These are phyloP conservation scores for Strix aluco DNA, from an alignment of 2,113 vertebrate genomes.

Conservation along the genomic window DNA sequence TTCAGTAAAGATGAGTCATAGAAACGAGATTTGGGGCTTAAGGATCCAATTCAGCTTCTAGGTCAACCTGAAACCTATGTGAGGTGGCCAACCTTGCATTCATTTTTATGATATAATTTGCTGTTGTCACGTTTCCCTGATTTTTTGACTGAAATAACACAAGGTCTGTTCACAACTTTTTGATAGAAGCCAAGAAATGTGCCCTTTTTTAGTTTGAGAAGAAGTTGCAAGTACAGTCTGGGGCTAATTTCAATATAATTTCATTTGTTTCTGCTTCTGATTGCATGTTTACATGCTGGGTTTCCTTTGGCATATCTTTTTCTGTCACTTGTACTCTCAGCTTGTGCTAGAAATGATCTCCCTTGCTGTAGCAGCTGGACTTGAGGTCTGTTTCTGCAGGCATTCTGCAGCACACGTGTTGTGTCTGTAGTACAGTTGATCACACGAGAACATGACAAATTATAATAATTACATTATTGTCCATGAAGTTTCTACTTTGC, in stretches of 20 bases:
- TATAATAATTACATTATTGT: background rate
- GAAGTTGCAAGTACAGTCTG: background rate
- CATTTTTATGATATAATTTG: background rate
- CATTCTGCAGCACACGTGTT: background rate
- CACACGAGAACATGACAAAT: background rate
- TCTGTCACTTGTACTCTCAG: background rate
- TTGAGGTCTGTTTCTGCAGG: background rate
- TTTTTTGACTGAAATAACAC: background rate
- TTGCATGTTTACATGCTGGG: background rate
- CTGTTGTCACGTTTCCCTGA: background rate
- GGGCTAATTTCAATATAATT: background rate
- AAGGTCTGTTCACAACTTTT: fast-evolving
- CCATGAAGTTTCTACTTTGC: background rate
- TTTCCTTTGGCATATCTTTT: background rate
- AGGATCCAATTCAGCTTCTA: background rate
- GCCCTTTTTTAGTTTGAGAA: background rate
- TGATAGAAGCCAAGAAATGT: background rate
- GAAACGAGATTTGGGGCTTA: background rate
- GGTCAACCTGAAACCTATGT: background rate
- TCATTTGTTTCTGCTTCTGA: background rate
- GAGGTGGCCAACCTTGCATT: background rate
- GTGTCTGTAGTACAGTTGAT: too few relatives aligned
- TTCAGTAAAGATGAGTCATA: background rate
- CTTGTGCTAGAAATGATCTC: background rate
- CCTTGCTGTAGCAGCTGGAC: background rate